Evolutionary conservation across 1,140 invertebrate genomes (phyloP).

Genomic region (Oedothorax gibbosus): DNA sequence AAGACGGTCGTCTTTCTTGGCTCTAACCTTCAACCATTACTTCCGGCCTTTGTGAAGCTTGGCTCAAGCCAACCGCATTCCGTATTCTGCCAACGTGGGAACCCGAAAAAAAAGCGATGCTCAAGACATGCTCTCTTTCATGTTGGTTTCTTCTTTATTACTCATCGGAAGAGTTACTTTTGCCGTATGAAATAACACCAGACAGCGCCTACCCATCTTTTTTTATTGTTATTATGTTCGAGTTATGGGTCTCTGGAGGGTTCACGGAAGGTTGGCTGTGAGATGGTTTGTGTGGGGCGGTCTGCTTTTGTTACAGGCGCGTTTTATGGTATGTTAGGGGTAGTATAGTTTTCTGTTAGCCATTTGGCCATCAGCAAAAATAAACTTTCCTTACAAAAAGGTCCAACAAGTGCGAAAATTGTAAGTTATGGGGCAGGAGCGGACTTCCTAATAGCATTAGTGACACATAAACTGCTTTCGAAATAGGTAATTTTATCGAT

Average conservation of each 20-base stretch:
- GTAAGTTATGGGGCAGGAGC: no score
- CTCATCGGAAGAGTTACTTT: constrained; percentile 25
- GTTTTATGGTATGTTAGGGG: neutral
- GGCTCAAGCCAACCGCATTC: neutral
- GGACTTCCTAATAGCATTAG: no score
- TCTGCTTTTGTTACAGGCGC: constrained; percentile 2
- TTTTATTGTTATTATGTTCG: neutral
- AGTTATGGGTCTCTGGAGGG: constrained; percentile 36
- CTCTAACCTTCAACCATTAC: constrained; percentile 30
- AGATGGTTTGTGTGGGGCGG: constrained; percentile 5
- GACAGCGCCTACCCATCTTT: neutral
- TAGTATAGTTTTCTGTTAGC: no score
- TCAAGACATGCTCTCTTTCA: constrained; percentile 14
- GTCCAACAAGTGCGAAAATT: no score
- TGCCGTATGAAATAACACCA: constrained; percentile 36
- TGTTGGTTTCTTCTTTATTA: constrained; percentile 20
- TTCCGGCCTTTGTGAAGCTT: constrained; percentile 41
- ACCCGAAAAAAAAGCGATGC: constrained; percentile 24
- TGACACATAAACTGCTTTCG: no score
- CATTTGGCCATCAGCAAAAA: no score
- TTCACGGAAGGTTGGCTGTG: neutral
- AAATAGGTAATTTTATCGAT: no score
- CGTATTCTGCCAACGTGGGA: constrained; percentile 23
- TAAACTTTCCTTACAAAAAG: no score
- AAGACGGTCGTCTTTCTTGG: neutral